Base-by-base conservation (phyloP, 2,888 invertebrate genomes). In the Drosophila pegasa region DNA sequence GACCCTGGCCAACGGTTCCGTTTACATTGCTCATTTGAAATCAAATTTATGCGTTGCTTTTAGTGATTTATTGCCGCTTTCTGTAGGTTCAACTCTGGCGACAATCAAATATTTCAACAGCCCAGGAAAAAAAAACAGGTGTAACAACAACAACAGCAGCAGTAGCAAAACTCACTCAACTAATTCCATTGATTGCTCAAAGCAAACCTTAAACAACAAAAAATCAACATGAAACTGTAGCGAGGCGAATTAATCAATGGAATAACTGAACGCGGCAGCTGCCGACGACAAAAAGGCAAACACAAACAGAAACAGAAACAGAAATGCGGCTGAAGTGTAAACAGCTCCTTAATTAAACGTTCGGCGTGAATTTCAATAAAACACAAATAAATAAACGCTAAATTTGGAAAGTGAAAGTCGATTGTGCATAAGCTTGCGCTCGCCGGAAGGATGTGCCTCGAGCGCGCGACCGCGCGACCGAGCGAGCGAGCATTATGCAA, bases 321-420 rank as follows among this genome's bases (percentile, higher is more conserved):
- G 31, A 52, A 22, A 20, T 35, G 29, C 43, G 43, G n/a, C 22
- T 25, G 35, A 33, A 48, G 16, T 29, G 50, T 48, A 37, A 37
- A 71, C 51, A 74, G 41, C 63, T 70, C 57, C 68, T 60, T 69
- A 73, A 78, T 76, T 78, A 75, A 81, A 69, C 35, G 55, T 41
- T 52, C 18, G 50, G 56, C 41, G 33, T 29, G 43, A 57, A 63
- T 29, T 41, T 20, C 62, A 73, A 55, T 40, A 37, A 37, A 29
- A 65, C 16, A 29, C 35, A 41, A 40, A 62, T 35, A 38, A 52
- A 57, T 18, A 50, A 61, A 43, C n/a, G 40, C 51, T 41, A 56
- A 73, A 61, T 50, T 63, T 48, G 62, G 57, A 85, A 87, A 85
- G 85, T 87, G 85, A 85, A 85, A 85, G 85, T 87, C 68, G 59